Evolutionary conservation across 2,113 vertebrate genomes (phyloP).

Genomic region (Rhizomys pruinosus): DNA sequence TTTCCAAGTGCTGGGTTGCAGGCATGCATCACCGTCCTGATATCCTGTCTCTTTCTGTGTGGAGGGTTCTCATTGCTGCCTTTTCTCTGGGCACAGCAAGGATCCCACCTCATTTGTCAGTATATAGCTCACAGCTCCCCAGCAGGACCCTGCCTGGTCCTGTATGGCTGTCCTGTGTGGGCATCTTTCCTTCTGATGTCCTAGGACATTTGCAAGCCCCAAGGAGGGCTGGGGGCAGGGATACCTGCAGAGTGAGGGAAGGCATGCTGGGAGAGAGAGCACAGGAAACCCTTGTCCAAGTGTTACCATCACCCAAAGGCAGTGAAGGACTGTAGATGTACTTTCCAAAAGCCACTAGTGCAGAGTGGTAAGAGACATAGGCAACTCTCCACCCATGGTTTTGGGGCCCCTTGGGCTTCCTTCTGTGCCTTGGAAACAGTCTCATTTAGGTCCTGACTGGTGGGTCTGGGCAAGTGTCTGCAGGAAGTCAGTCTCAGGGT

Average conservation of each 20-base stretch:
- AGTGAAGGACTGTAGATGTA: neutral
- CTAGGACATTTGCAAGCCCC: neutral
- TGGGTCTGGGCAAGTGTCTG: too few relatives aligned
- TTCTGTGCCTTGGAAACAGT: neutral
- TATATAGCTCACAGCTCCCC: neutral
- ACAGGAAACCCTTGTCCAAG: neutral
- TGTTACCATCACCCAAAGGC: neutral
- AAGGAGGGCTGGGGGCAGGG: neutral
- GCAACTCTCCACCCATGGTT: neutral
- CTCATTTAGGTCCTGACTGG: neutral
- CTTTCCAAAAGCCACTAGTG: neutral
- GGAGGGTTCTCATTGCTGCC: rapidly evolving
- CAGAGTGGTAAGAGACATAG: neutral
- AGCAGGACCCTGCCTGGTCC: neutral
- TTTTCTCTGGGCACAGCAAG: neutral
- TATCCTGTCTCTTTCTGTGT: neutral
- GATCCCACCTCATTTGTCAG: too few relatives aligned
- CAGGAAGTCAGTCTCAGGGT: neutral
- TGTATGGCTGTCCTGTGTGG: neutral
- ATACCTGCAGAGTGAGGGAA: neutral
- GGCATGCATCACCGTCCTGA: neutral
- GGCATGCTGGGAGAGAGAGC: neutral
- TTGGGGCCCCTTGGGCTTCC: neutral
- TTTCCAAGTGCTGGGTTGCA: neutral
- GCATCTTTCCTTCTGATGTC: neutral